Evolutionary conservation across 2,113 vertebrate species (phyloP), one percentile per base, ranked within the genome.

Genomic region (Hypanus sabinus): DNA sequence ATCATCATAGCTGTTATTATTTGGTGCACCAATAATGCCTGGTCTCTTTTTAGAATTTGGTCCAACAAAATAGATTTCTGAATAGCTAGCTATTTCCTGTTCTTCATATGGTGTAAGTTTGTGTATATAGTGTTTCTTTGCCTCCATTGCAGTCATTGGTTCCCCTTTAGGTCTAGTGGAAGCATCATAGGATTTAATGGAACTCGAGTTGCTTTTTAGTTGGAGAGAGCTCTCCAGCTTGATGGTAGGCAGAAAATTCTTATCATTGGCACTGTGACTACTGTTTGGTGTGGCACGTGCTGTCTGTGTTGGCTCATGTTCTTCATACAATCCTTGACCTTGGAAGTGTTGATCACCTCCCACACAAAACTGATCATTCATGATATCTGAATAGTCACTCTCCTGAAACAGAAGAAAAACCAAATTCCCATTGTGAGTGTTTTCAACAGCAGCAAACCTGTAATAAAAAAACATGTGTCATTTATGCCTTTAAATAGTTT

Each of bases 51-150:
- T 93, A 27, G 94, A 83, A 90, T 91, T 90, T 36, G 65, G 94
- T 73, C 94, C 94, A 62, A 91, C 87, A 76, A 94, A 94, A 91
- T 94, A 94, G n/a, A 94, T 91, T 60, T 94, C 94, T 46, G 94
- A 76, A 90, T 94, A 94, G 87, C 73, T 94, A 83, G 75, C 73
- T 70, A 94, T 91, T 60, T 94, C 94, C n/a, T 94, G 94, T 62
- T 94, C 80, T 73, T 94, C 94, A 20, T 94, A 94, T 0, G 81
- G 62, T 62, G 94, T 90, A 14, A 94, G 71, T 68, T 93, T 94
- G 55, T 87, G 70, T n/a, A 83, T 22, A 57, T 93, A 94, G 36
- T 90, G 94, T 62, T 92, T 87, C 62, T 90, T 77, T 88, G 94
- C 94, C 94, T 94, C 80, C 62, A 38, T 46, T 38, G 94, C 80